Conservation (phyloP, 2,888 invertebrate species). For the Nysson spinosus region DNA sequence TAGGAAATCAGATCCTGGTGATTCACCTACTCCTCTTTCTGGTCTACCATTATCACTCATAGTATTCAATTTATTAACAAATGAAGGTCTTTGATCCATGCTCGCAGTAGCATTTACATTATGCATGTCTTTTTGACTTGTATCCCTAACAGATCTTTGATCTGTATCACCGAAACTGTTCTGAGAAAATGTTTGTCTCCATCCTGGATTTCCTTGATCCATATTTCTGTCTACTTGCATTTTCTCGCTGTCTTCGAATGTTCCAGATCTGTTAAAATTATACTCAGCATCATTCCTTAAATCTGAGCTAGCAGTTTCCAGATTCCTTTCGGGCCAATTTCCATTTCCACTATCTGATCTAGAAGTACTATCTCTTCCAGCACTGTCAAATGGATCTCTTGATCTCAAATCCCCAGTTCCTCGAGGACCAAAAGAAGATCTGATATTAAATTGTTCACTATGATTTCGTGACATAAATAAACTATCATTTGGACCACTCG, state of each 20-base stretch:
- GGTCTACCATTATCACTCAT: constrained; percentile 28
- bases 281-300: constrained; percentile 6
- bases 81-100: constrained; percentile 16
- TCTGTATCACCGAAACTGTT: constrained; percentile 30
- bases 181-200: constrained; percentile 28
- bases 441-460: constrained; percentile 23
- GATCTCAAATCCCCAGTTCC: constrained; percentile 26
- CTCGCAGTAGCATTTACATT: constrained; percentile 6
- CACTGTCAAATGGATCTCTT: constrained; percentile 16
- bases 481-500: constrained; percentile 26
- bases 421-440: constrained; percentile 30
- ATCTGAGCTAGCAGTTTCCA: constrained; percentile 1
- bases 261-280: not conserved
- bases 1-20: constrained; percentile 13
- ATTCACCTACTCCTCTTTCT: constrained; percentile 31
- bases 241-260: constrained; percentile 9
- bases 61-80: constrained; percentile 3
- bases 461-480: constrained; percentile 27
- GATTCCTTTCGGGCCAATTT: constrained; percentile 1
- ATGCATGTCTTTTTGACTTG: constrained; percentile 23
- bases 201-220: constrained; percentile 12
- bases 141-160: constrained; percentile 22
- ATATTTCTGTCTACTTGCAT: not conserved
- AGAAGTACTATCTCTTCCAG: not conserved
- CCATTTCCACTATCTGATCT: constrained; percentile 17